Percentiles rank a stretch among this genome's conserved stretches.
These are phyloP conservation scores for Dryobates pubescens DNA, from an alignment of 2,797 vertebrate species.

Conservation along the genomic window DNA sequence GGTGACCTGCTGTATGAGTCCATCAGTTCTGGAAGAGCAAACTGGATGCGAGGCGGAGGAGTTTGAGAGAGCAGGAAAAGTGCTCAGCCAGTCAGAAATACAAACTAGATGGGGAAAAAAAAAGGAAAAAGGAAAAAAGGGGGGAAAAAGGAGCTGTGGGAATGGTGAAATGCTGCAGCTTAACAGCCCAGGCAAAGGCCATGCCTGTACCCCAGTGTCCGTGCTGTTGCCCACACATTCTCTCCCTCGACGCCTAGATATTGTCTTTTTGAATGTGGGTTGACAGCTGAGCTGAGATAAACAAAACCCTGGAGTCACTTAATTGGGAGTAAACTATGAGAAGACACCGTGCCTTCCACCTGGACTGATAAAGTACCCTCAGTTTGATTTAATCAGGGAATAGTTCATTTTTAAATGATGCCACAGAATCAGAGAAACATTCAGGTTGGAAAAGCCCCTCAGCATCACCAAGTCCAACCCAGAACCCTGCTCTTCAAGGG, in stretches of 20 bases:
- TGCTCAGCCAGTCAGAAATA: background rate
- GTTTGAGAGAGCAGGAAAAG: conserved; percentile 19
- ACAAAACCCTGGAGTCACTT: conserved; percentile 66
- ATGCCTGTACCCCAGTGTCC: background rate
- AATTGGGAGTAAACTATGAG: conserved; percentile 13
- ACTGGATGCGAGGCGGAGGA: conserved; percentile 9
- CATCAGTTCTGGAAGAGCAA: conserved; percentile 43
- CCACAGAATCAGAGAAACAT: too few species aligned
- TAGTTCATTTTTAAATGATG: conserved; percentile 23
- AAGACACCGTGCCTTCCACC: conserved; percentile 18
- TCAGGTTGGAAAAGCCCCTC: too few species aligned
- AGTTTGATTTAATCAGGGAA: background rate
- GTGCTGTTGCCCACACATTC: conserved; percentile 24
- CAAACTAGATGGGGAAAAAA: background rate
- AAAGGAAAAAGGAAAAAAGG: background rate
- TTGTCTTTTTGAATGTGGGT: conserved; percentile 66
- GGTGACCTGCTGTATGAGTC: conserved; percentile 55
- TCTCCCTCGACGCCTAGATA: conserved; percentile 19
- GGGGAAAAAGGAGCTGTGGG: background rate
- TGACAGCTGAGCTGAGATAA: conserved; percentile 64
- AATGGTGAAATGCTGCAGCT: background rate
- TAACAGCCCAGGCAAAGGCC: background rate
- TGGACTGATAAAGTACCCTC: background rate
- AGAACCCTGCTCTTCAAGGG: too few species aligned
- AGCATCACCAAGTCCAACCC: too few species aligned